phyloP scores from a whole-genome alignment of 1,140 invertebrate species.

The Antheraea pernyi region DNA sequence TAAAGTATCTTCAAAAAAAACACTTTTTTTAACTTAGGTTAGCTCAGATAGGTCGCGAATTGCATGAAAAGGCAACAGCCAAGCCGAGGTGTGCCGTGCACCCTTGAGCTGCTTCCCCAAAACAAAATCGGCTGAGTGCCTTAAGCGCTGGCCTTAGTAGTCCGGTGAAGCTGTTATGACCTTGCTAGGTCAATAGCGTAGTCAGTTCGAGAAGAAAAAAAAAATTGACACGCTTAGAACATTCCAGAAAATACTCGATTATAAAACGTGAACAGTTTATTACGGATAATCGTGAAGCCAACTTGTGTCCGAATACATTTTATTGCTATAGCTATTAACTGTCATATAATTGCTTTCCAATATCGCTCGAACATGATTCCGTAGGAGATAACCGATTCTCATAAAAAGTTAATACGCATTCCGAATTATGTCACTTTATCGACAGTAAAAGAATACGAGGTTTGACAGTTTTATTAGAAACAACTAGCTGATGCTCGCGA shows the following conservation, averaged over 20 bases:
- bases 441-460: conserved; percentile 42
- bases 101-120: too few species aligned
- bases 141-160: too few species aligned
- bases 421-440: conserved; percentile 53
- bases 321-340: conserved; percentile 16
- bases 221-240: not conserved
- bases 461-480: conserved; percentile 18
- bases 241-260: not conserved
- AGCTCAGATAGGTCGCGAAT: too few species aligned
- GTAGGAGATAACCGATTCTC: conserved; percentile 38
- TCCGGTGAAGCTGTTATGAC: too few species aligned
- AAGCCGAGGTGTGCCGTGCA: too few species aligned
- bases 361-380: conserved; percentile 25
- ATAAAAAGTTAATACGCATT: conserved; percentile 59
- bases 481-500: too few species aligned
- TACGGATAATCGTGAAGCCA: not conserved
- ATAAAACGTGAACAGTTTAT: not conserved
- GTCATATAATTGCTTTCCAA: conserved; percentile 15
- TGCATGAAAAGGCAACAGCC: too few species aligned
- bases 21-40: too few species aligned
- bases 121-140: too few species aligned
- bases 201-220: too few species aligned
- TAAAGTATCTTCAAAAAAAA: too few species aligned
- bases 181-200: too few species aligned
- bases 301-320: conserved; percentile 12